phyloP scores from a whole-genome alignment of 2,797 vertebrate species.

The Premnoplex brunnescens region DNA sequence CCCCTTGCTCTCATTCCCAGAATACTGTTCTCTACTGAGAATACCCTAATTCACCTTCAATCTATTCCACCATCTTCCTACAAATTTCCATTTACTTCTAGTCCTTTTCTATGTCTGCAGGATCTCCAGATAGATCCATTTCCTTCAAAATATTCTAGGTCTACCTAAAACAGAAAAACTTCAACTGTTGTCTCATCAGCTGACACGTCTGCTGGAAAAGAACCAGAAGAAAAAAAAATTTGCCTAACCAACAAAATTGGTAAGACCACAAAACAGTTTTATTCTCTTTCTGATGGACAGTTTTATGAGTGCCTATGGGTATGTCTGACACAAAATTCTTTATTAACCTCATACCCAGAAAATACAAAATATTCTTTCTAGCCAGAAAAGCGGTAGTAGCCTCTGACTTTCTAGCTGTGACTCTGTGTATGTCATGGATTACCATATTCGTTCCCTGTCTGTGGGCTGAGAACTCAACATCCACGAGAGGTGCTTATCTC shows the following conservation, averaged over 20 bases:
- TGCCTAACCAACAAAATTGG: neutral
- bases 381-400: neutral
- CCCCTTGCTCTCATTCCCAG: neutral
- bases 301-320: neutral
- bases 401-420: neutral
- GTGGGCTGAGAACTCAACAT: neutral
- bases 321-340: neutral
- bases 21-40: neutral
- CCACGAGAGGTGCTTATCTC: neutral
- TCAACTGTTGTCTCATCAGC: neutral
- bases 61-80: neutral
- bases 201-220: neutral
- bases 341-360: neutral
- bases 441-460: neutral
- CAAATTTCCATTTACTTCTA: neutral
- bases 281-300: neutral
- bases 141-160: neutral
- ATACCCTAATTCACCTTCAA: neutral
- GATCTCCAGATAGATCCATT: neutral
- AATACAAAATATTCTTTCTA: neutral
- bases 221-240: neutral
- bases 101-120: neutral
- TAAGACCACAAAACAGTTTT: neutral
- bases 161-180: neutral
- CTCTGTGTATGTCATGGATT: neutral